phyloP scores from a whole-genome alignment of 2,797 vertebrate genomes.

The Gymnoscopelus braueri region DNA sequence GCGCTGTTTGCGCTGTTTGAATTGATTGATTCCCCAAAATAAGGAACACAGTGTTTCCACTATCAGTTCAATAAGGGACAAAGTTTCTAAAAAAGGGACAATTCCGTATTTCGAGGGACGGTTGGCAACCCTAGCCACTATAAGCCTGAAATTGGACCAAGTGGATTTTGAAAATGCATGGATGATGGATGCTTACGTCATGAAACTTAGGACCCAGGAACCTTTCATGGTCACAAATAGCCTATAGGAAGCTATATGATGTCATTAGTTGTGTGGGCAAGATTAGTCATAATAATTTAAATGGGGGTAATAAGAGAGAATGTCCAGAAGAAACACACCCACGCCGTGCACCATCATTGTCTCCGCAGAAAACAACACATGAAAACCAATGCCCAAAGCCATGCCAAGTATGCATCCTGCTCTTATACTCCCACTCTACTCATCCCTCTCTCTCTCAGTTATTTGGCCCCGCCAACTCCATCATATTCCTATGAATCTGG shows the following conservation, averaged over 20 bases:
- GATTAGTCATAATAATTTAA: constrained; percentile 65
- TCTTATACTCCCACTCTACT: constrained; percentile 61
- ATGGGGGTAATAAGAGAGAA: constrained; percentile 48
- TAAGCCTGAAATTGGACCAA: too few species aligned
- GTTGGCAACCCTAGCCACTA: too few species aligned
- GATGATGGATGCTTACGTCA: background rate
- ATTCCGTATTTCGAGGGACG: too few species aligned
- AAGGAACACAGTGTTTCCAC: too few species aligned
- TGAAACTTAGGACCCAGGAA: constrained; percentile 28
- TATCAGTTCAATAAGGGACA: too few species aligned
- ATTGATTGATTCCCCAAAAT: too few species aligned
- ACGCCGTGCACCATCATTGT: constrained; percentile 69
- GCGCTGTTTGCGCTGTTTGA: too few species aligned
- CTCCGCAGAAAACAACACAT: constrained; percentile 55
- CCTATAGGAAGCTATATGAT: constrained; percentile 48
- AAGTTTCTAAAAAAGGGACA: too few species aligned
- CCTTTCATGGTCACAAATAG: constrained; percentile 39
- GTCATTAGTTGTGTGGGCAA: constrained; percentile 43
- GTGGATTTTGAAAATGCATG: too few species aligned
- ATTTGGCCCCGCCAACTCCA: constrained; percentile 7
- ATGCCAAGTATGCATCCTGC: constrained; percentile 49
- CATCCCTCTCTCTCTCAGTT: constrained; percentile 37
- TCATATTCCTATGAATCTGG: constrained; percentile 16
- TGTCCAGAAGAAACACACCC: constrained; percentile 74
- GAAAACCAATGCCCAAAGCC: constrained; percentile 47